Evolutionary conservation across 1,140 invertebrate genomes (phyloP), one percentile per base, ranked within the genome.

Genomic region (Daktulosphaira vitifoliae): DNA sequence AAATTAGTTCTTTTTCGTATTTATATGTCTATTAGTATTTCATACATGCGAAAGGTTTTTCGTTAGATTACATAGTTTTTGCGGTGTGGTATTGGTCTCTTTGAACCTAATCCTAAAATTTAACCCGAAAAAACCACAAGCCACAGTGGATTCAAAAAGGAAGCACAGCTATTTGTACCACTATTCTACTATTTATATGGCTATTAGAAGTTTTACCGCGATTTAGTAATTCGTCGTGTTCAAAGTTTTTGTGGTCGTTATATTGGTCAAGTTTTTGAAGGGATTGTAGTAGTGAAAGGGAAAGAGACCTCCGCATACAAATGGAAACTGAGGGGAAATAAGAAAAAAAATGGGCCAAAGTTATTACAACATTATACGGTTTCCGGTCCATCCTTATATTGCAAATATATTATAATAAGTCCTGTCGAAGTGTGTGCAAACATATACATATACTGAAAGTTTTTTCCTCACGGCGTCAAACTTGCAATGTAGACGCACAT

Each of bases 371-470:
- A 46, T 59, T 46, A 59, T 59, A 59, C 54, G 54, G 42, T 59
- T 46, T 59, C 54, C 54, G 54, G 53, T 56, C 38, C 53, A 38
- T 22, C n/a, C 53, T 42, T 23, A 11, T 56, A 53, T 59, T 59
- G 54, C 54, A 29, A 59, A 59, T 59, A 59, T 59, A 59, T 59
- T 59, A 29, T 46, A 59, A 59, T 59, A 59, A 15, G 54, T 18
- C 39, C 54, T 16, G 39, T 39, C 29, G 11, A 5, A 33, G 29
- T 11, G 29, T 6, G 29, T 11, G 29, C 29, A 11, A n/a, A n/a
- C 29, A 33, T 11, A 33, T 11, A 33, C 29, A 33, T 33, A 33
- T 6, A 6, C 5, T 33, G 11, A 11, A 33, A 33, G 29, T 33
- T 33, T 33, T 11, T 33, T 11, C 29, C 29, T 33, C 29, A 11